Conservation (phyloP, 2,888 invertebrate genomes). For the Micropterix aruncella region DNA sequence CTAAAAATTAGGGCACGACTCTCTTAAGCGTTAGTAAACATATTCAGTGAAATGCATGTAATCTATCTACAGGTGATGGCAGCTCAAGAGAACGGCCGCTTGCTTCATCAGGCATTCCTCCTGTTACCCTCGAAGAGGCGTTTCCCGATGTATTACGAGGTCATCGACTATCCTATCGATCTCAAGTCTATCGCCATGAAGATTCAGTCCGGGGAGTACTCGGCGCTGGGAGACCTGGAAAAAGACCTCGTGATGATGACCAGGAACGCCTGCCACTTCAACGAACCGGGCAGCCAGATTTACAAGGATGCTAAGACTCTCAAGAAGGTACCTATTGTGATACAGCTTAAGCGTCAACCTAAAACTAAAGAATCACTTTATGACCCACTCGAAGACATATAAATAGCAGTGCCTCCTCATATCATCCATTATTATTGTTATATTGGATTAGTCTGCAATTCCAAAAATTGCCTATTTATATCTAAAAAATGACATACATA, state of each 20-base stretch:
- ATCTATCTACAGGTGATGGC: slow-evolving; percentile 78
- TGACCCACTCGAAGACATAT: no score
- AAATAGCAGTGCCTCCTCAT: no score
- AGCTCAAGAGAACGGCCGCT: slow-evolving; percentile 74
- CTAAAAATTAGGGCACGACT: no score
- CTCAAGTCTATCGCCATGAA: slow-evolving; percentile 84
- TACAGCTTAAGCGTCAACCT: slow-evolving; percentile 10
- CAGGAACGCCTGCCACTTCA: slow-evolving; percentile 89
- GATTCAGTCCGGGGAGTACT: slow-evolving; percentile 76
- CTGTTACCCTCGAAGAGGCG: slow-evolving; percentile 82
- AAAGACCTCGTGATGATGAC: slow-evolving; percentile 83
- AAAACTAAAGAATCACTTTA: no score
- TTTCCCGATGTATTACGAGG: slow-evolving; percentile 91
- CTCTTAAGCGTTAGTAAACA: no score
- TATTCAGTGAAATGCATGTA: no score
- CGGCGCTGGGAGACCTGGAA: slow-evolving; percentile 68
- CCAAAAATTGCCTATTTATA: no score
- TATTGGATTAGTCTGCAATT: no score
- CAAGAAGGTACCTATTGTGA: slow-evolving; percentile 58
- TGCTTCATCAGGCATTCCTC: slow-evolving; percentile 77
- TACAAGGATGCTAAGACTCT: slow-evolving; percentile 89
- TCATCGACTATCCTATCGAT: slow-evolving; percentile 91
- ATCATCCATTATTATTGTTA: no score
- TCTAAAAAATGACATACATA: no score
- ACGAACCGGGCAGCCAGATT: slow-evolving; percentile 92